phyloP scores from a whole-genome alignment of 2,113 vertebrate species.

The Bolborhynchus lineola region DNA sequence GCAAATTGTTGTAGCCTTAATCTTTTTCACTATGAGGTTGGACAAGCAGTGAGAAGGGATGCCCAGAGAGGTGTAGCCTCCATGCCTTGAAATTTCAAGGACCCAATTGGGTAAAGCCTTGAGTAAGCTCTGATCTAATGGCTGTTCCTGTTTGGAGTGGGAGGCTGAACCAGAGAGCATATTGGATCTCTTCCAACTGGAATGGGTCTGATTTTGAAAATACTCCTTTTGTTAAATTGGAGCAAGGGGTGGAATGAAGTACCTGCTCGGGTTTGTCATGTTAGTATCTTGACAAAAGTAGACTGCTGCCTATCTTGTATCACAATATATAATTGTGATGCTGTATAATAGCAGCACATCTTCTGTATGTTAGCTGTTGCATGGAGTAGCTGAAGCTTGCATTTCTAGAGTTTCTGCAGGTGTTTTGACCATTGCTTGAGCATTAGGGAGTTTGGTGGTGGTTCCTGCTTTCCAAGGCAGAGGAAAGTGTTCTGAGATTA shows the following conservation, averaged over 20 bases:
- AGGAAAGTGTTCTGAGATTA: neutral
- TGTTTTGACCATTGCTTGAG: neutral
- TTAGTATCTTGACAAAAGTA: neutral
- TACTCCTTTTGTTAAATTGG: neutral
- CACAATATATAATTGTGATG: neutral
- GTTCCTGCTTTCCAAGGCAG: neutral
- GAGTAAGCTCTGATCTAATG: neutral
- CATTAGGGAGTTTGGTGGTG: rapidly evolving
- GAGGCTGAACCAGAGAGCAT: neutral
- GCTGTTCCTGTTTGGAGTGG: neutral
- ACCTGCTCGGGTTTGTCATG: neutral
- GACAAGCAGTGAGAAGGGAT: neutral
- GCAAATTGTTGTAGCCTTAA: neutral
- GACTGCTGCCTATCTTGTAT: neutral
- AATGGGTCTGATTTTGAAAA: neutral
- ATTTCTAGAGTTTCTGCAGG: neutral
- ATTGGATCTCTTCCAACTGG: neutral
- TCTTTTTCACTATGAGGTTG: neutral
- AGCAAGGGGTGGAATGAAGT: neutral
- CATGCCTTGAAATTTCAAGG: neutral
- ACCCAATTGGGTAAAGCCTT: neutral
- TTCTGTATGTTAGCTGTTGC: neutral
- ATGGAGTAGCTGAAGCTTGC: neutral
- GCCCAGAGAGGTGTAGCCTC: neutral
- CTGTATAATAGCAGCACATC: neutral